These are phyloP conservation scores for Chrysina gloriosa DNA, from an alignment of 2,888 invertebrate genomes.

Conservation along the genomic window DNA sequence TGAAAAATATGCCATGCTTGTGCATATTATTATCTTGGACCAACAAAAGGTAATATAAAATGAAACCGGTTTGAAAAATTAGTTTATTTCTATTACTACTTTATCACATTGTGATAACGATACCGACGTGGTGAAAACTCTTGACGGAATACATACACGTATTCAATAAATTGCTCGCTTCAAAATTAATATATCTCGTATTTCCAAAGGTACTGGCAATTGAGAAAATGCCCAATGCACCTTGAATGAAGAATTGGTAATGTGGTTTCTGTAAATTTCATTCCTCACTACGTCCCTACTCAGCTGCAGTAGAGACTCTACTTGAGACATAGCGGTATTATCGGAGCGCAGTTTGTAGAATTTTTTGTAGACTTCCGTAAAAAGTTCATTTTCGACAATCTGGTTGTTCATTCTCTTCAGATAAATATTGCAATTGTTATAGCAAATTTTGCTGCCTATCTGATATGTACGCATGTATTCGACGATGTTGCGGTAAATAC, in stretches of 20 bases:
- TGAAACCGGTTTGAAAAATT: too few species aligned
- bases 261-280: neutral
- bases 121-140: too few species aligned
- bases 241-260: neutral
- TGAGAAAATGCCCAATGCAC: neutral
- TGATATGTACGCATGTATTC: neutral
- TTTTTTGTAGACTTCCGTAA: neutral
- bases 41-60: too few species aligned
- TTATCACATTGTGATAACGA: too few species aligned
- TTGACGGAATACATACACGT: too few species aligned
- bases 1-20: too few species aligned
- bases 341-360: neutral
- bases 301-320: conserved; percentile 7
- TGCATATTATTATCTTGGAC: too few species aligned
- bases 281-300: neutral
- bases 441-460: neutral
- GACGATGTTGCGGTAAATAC: neutral
- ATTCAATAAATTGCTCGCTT: neutral
- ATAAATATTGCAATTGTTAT: conserved; percentile 4
- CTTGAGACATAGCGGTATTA: neutral
- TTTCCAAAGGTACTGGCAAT: neutral
- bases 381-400: neutral
- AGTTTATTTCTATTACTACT: too few species aligned
- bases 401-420: neutral
- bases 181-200: conserved; percentile 1